Evolutionary conservation across 1,140 invertebrate genomes (phyloP).

Genomic region (Pristionchus pacificus): DNA sequence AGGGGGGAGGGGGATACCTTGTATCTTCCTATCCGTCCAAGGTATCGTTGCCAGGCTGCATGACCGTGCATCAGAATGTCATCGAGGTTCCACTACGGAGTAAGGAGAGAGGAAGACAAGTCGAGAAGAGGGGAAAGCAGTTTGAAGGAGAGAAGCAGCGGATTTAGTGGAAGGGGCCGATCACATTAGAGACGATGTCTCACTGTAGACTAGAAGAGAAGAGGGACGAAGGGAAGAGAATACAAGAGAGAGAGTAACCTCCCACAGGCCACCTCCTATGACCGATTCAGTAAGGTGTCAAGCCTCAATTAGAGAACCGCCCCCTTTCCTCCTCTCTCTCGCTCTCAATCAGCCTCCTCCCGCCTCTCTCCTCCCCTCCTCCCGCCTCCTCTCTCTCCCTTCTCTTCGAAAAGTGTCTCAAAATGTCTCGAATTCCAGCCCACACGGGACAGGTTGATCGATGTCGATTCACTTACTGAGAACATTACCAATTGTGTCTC

Average conservation of each 20-base stretch:
- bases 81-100: neutral
- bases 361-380: too few relatives aligned
- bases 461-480: too few relatives aligned
- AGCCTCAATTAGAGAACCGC: neutral
- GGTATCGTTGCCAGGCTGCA: conserved; percentile 18
- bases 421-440: too few relatives aligned
- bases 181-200: neutral
- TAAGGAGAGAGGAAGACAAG: neutral
- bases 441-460: too few relatives aligned
- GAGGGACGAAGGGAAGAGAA: too few relatives aligned
- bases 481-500: too few relatives aligned
- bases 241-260: too few relatives aligned
- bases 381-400: too few relatives aligned
- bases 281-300: neutral
- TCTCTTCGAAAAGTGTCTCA: too few relatives aligned
- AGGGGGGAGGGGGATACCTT: conserved; percentile 1
- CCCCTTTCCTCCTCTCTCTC: too few relatives aligned
- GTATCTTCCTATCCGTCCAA: conserved; percentile 9
- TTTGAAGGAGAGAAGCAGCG: neutral
- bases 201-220: too few relatives aligned
- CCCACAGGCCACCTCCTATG: neutral
- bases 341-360: too few relatives aligned
- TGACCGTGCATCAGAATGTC: conserved; percentile 8
- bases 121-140: neutral
- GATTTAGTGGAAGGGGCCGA: neutral